A percentile compares a stretch with the other conserved stretches of the same genome.
Evolutionary conservation across 1,140 invertebrate species (phyloP).

Genomic region (Pseudomyrmex sp.): DNA sequence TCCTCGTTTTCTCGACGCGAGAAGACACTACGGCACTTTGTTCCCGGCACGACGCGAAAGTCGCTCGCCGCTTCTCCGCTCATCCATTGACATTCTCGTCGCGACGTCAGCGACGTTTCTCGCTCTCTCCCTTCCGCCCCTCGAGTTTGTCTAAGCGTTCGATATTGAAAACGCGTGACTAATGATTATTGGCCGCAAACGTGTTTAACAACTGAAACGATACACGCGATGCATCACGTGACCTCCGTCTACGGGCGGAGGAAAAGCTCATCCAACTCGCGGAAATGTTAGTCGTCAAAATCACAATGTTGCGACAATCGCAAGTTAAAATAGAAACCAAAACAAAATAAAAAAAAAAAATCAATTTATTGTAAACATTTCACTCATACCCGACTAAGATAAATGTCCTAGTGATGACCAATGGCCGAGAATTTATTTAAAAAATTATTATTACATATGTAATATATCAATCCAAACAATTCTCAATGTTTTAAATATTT

Average conservation of each 20-base stretch:
- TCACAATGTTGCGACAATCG: too few relatives aligned
- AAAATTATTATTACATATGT: too few relatives aligned
- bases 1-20: slow-evolving; percentile 38
- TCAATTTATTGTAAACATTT: too few relatives aligned
- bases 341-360: too few relatives aligned
- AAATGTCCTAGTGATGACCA: too few relatives aligned
- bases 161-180: slow-evolving; percentile 81
- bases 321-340: too few relatives aligned
- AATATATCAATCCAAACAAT: too few relatives aligned
- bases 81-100: slow-evolving; percentile 70
- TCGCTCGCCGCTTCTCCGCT: slow-evolving; percentile 38
- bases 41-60: slow-evolving; percentile 36
- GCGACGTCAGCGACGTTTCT: slow-evolving; percentile 49
- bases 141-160: slow-evolving; percentile 60
- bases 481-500: too few relatives aligned
- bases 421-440: too few relatives aligned
- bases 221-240: slow-evolving; percentile 41
- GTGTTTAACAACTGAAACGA: slow-evolving; percentile 55
- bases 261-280: too few relatives aligned
- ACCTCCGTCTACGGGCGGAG: neutral
- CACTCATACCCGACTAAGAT: too few relatives aligned
- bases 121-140: neutral
- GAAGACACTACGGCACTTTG: slow-evolving; percentile 55
- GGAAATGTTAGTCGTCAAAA: too few relatives aligned
- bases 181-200: slow-evolving; percentile 76